These are phyloP conservation scores for Macaca mulatta DNA, from an alignment of 2,113 vertebrate species.

Conservation along the genomic window DNA sequence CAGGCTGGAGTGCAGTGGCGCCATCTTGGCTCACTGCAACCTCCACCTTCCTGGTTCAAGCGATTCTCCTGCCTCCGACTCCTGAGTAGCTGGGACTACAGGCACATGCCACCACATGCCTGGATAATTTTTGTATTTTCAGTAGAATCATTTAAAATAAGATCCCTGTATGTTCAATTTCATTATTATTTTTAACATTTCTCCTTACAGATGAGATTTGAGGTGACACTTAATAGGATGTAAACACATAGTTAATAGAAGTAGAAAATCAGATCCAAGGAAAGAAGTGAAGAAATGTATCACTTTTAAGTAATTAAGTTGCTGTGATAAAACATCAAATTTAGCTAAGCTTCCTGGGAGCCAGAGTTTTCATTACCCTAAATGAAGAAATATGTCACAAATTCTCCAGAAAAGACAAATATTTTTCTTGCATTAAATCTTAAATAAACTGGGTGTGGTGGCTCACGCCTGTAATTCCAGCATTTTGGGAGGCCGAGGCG, in stretches of 20 bases:
- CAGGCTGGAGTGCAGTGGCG: too few relatives aligned
- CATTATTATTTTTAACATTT: background rate
- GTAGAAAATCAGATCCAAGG: background rate
- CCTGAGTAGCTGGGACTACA: too few relatives aligned
- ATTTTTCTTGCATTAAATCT: conserved; percentile 26
- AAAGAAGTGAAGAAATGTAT: background rate
- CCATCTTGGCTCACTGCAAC: too few relatives aligned
- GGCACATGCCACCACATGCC: too few relatives aligned
- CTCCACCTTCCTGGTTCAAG: too few relatives aligned
- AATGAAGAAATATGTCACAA: background rate
- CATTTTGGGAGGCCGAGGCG: too few relatives aligned
- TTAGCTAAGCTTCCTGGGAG: background rate
- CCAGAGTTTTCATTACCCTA: background rate
- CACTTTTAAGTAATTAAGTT: conserved; percentile 10
- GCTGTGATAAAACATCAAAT: background rate
- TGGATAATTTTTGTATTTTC: too few relatives aligned
- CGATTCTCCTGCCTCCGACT: too few relatives aligned
- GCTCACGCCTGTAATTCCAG: too few relatives aligned
- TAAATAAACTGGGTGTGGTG: too few relatives aligned
- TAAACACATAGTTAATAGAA: background rate
- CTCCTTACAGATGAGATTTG: conserved; percentile 10
- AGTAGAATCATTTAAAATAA: conserved; percentile 18
- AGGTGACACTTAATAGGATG: conserved; percentile 1
- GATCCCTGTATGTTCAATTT: background rate
- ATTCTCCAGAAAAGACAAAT: background rate